phyloP scores from a whole-genome alignment of 92 coral and sea anemone species.

The Galaxea fascicularis region DNA sequence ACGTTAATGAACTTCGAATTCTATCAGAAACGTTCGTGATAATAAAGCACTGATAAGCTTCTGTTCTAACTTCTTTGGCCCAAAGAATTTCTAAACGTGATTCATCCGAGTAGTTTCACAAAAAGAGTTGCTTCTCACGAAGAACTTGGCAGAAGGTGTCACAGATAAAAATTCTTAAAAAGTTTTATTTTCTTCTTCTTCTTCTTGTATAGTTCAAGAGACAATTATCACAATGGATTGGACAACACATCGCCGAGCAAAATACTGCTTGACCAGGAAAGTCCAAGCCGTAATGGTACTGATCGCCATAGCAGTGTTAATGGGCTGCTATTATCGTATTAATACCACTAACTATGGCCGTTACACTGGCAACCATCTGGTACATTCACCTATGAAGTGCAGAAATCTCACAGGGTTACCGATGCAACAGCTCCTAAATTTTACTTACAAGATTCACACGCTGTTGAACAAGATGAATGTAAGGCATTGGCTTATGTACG shows the following conservation, averaged over 20 bases:
- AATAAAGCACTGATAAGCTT: too few species aligned
- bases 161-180: too few species aligned
- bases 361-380: slow-evolving; percentile 15
- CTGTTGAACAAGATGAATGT: slow-evolving; percentile 39
- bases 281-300: background rate
- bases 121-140: too few species aligned
- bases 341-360: background rate
- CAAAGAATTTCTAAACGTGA: too few species aligned
- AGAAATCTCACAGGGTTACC: slow-evolving; percentile 24
- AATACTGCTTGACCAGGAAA: background rate
- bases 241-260: too few species aligned
- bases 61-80: too few species aligned
- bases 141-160: too few species aligned
- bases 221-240: too few species aligned
- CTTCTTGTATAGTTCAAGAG: background rate
- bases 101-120: too few species aligned
- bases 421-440: slow-evolving; percentile 45
- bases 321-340: background rate
- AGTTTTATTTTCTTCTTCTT: too few species aligned
- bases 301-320: background rate
- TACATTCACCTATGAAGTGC: background rate
- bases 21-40: too few species aligned
- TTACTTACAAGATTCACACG: slow-evolving; percentile 53
- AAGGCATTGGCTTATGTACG: slow-evolving; percentile 78
- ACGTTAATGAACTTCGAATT: too few species aligned